A percentile compares a stretch with the other conserved stretches of the same genome.
Conservation (phyloP, 2,888 invertebrate species). For the Caenorhabditis sp. region DNA sequence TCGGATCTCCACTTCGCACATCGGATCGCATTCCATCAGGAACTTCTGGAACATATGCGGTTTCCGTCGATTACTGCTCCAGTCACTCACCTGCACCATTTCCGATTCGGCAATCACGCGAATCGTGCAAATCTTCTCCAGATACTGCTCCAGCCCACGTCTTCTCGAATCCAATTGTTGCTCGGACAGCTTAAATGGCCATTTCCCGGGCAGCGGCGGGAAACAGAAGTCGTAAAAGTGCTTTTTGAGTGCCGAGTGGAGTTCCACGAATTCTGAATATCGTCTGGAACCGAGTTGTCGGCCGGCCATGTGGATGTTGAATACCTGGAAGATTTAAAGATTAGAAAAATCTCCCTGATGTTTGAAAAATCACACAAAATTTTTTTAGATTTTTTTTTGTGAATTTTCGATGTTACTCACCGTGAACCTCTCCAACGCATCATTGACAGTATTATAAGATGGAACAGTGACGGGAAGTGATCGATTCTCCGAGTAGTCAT, state of each 20-base stretch:
- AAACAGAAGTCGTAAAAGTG: conserved; percentile 88
- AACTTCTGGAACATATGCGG: conserved; percentile 84
- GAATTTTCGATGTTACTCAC: conserved; percentile 85
- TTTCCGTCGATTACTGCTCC: not conserved
- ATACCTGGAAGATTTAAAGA: conserved; percentile 85
- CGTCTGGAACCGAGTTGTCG: conserved; percentile 96
- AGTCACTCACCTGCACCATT: conserved; percentile 87
- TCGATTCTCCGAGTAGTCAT: conserved; percentile 90
- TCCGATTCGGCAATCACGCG: conserved; percentile 98
- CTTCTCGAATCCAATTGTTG: conserved; percentile 96
- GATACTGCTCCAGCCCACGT: conserved; percentile 94
- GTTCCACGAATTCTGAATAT: conserved; percentile 92
- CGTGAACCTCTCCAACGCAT: conserved; percentile 91
- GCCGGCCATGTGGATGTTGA: conserved; percentile 99
- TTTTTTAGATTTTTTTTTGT: no score
- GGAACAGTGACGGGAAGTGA: conserved; percentile 90
- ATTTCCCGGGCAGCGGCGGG: conserved; percentile 98
- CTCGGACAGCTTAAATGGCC: conserved; percentile 98
- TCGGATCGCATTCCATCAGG: conserved; percentile 78
- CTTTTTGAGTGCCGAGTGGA: conserved; percentile 76
- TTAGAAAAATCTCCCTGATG: not conserved
- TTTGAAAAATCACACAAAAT: no score
- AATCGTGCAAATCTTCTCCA: conserved; percentile 98
- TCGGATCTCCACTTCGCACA: conserved; percentile 86
- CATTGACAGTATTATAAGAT: conserved; percentile 93